phyloP scores from a whole-genome alignment of 2,888 invertebrate species.

The Clepsis dumicolana region DNA sequence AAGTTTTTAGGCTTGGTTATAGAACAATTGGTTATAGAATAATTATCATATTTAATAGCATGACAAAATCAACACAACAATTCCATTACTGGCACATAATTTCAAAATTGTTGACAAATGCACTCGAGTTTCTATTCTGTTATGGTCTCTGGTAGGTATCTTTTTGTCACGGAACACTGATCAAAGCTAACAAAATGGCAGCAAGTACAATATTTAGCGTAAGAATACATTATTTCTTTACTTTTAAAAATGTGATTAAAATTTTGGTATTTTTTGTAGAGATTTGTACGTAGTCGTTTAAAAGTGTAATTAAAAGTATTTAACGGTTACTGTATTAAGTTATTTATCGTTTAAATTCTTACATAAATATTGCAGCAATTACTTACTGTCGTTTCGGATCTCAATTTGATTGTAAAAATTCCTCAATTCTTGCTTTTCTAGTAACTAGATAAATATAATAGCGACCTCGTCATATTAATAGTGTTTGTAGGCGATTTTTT shows the following conservation, averaged over 20 bases:
- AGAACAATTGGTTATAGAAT: neutral
- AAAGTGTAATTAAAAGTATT: neutral
- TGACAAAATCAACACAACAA: neutral
- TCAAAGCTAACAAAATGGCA: neutral
- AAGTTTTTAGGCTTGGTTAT: neutral
- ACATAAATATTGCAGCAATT: neutral
- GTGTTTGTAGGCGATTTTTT: neutral
- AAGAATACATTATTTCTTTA: constrained; percentile 21
- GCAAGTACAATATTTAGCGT: constrained; percentile 39
- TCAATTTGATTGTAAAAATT: constrained; percentile 12
- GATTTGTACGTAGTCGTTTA: constrained; percentile 21
- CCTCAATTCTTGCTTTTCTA: neutral
- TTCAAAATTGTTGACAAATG: neutral
- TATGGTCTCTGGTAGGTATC: neutral
- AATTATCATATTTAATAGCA: neutral
- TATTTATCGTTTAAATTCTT: neutral
- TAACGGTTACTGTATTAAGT: neutral
- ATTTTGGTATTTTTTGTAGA: constrained; percentile 28
- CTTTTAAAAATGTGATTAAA: constrained; percentile 26
- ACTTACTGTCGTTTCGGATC: constrained; percentile 13
- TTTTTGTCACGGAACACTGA: neutral
- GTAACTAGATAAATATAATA: constrained; percentile 13
- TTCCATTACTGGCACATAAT: neutral
- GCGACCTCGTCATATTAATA: constrained; percentile 1
- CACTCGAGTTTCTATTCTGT: neutral